Percentiles rank a stretch among this genome's conserved stretches.
phyloP scores from a whole-genome alignment of 2,113 vertebrate genomes.

The Ornithorhynchus anatinus region DNA sequence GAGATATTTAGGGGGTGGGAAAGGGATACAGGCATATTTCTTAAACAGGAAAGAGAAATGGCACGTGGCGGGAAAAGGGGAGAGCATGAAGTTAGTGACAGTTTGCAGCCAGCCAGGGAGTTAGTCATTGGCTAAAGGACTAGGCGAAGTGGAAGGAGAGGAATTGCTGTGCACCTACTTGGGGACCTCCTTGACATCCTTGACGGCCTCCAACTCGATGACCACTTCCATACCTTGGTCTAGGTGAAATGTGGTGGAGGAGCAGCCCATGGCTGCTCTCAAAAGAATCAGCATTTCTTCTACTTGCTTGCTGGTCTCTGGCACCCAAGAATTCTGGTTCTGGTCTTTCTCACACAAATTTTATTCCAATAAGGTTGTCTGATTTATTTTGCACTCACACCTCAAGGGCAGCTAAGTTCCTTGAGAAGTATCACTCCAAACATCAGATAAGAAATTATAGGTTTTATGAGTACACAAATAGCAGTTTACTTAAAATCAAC shows the following conservation, averaged over 20 bases:
- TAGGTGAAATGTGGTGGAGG: no score
- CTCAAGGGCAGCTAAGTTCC: neutral
- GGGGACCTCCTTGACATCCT: neutral
- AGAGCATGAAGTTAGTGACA: no score
- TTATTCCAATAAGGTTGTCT: neutral
- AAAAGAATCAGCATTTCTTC: no score
- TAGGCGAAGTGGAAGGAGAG: neutral
- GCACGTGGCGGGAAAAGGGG: neutral
- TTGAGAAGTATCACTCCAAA: slow-evolving; percentile 33
- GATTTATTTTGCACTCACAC: no score
- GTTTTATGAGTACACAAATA: slow-evolving; percentile 43
- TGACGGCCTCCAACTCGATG: neutral
- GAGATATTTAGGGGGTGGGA: neutral
- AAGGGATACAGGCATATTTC: neutral
- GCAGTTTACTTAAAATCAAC: slow-evolving; percentile 41
- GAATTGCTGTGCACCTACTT: rapidly evolving
- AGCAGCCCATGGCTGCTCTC: no score
- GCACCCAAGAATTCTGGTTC: neutral
- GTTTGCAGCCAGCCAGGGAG: neutral
- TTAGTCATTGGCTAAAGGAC: neutral
- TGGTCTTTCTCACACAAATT: neutral
- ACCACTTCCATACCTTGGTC: no score
- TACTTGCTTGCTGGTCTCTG: no score
- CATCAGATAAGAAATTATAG: slow-evolving; percentile 29
- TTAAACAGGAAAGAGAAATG: neutral